These are phyloP conservation scores for Cryptus armator DNA, from an alignment of 2,888 invertebrate species.

Conservation along the genomic window DNA sequence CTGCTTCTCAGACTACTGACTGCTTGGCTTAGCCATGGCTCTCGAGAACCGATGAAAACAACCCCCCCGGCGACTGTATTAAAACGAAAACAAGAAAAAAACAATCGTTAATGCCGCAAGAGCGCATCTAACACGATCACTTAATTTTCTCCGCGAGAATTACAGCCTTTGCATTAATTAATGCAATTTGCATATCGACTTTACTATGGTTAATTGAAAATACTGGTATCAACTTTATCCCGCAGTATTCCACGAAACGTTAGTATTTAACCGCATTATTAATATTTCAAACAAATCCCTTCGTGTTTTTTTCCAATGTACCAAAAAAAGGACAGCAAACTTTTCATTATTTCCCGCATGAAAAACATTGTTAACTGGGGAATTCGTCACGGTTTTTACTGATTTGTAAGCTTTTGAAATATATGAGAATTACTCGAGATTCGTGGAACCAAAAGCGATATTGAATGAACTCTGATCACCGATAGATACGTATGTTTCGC, in stretches of 20 bases:
- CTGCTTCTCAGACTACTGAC: slow-evolving; percentile 32
- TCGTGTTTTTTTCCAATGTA: slow-evolving; percentile 35
- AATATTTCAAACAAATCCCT: slow-evolving; percentile 25
- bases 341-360: not conserved
- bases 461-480: not conserved
- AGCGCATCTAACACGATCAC: slow-evolving; percentile 21
- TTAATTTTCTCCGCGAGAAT: slow-evolving; percentile 16
- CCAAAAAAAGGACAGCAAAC: not conserved
- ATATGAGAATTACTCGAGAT: not conserved
- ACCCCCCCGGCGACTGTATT: slow-evolving; percentile 4
- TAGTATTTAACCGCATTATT: slow-evolving; percentile 38
- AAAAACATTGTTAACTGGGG: not conserved
- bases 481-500: not conserved
- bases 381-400: not conserved
- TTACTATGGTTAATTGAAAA: slow-evolving; percentile 40
- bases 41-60: slow-evolving; percentile 51
- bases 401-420: not conserved
- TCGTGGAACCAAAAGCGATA: not conserved
- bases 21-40: slow-evolving; percentile 13
- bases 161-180: slow-evolving; percentile 14
- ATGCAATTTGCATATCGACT: slow-evolving; percentile 36
- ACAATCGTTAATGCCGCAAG: slow-evolving; percentile 4
- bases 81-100: slow-evolving; percentile 14
- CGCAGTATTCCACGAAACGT: not conserved
- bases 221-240: not conserved